phyloP scores from a whole-genome alignment of 2,888 invertebrate genomes.

The Anarsia innoxiella region DNA sequence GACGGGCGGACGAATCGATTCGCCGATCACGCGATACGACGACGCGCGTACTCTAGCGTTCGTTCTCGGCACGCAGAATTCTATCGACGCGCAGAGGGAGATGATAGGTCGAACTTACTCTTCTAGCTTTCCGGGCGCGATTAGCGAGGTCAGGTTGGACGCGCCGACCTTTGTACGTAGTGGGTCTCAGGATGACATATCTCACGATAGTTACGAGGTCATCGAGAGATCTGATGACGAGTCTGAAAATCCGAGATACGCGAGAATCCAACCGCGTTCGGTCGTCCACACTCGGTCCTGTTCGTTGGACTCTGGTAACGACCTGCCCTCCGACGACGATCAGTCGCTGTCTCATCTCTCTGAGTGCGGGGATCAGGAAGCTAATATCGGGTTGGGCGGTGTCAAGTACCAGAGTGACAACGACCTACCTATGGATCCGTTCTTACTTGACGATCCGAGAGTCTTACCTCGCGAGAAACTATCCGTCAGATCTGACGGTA shows the following conservation, averaged over 20 bases:
- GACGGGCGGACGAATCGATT: constrained; percentile 73
- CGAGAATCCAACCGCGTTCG: constrained; percentile 41
- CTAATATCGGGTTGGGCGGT: constrained; percentile 73
- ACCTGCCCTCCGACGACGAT: constrained; percentile 83
- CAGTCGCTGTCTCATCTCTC: constrained; percentile 73
- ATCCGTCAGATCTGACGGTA: constrained; percentile 82
- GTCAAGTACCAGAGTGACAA: constrained; percentile 80
- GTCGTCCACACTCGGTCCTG: constrained; percentile 77
- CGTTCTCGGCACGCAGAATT: constrained; percentile 55
- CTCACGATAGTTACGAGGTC: constrained; percentile 91
- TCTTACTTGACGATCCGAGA: constrained; percentile 85
- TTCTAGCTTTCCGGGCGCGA: constrained; percentile 89
- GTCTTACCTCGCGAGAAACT: constrained; percentile 82
- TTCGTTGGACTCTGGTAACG: constrained; percentile 85
- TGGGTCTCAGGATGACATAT: constrained; percentile 89
- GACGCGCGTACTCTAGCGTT: constrained; percentile 73
- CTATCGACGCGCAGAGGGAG: constrained; percentile 81
- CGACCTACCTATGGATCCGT: constrained; percentile 84
- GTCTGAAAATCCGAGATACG: constrained; percentile 53
- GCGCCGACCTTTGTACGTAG: constrained; percentile 77
- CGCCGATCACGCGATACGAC: constrained; percentile 79
- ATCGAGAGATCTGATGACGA: constrained; percentile 84
- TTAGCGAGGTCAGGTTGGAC: constrained; percentile 80
- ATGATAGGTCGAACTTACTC: constrained; percentile 85
- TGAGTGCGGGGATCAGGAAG: constrained; percentile 69